Evolutionary conservation across 2,888 invertebrate species (phyloP).

Genomic region (Hypomecis atomaria): DNA sequence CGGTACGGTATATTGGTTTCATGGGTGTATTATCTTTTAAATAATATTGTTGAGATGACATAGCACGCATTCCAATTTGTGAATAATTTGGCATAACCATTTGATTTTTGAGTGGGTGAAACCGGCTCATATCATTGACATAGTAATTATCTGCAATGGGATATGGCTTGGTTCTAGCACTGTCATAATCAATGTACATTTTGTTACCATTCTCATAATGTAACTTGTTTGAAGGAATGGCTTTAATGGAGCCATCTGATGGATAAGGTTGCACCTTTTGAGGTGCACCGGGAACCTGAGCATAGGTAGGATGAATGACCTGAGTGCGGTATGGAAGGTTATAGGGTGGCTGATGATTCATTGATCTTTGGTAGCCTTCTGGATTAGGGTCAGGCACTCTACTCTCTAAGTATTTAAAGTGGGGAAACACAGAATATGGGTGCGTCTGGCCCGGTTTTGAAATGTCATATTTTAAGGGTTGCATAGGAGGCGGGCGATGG

Average conservation of each 20-base stretch:
- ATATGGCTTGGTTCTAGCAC: conserved; percentile 62
- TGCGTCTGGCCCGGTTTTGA: conserved; percentile 67
- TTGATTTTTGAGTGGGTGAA: conserved; percentile 64
- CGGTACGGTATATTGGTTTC: too few relatives aligned
- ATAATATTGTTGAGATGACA: conserved; percentile 66
- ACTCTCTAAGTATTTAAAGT: conserved; percentile 72
- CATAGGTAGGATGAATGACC: conserved; percentile 69
- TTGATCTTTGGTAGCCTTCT: conserved; percentile 70
- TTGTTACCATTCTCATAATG: conserved; percentile 67
- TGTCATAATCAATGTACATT: conserved; percentile 71
- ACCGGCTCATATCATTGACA: conserved; percentile 66
- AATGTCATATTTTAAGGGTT: conserved; percentile 72
- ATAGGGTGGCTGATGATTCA: conserved; percentile 61
- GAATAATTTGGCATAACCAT: conserved; percentile 65
- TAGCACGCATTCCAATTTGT: conserved; percentile 61
- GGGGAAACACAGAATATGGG: conserved; percentile 67
- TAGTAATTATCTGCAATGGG: conserved; percentile 64
- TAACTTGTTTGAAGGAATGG: conserved; percentile 63
- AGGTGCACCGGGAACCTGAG: conserved; percentile 58
- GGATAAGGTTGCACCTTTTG: conserved; percentile 70
- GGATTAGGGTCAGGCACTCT: conserved; percentile 65
- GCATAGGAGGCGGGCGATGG: conserved; percentile 65
- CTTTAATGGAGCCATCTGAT: conserved; percentile 60
- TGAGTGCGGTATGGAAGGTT: conserved; percentile 68
- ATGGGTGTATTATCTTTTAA: conserved; percentile 65